Evolutionary conservation across 1,140 invertebrate genomes (phyloP).

Genomic region (Micrasema minimum): DNA sequence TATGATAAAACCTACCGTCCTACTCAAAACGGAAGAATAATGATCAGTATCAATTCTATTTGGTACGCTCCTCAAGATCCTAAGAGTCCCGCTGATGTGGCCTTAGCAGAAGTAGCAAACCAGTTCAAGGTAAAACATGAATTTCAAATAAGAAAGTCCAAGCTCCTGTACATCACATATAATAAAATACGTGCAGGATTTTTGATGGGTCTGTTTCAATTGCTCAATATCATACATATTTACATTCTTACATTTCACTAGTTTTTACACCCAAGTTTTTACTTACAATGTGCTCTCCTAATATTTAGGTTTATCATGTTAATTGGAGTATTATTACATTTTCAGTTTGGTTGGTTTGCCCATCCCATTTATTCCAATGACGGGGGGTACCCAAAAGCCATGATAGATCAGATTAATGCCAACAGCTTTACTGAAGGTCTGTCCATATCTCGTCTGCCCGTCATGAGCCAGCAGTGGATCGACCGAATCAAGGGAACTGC

Average conservation of each 20-base stretch:
- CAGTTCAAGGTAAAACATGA: slow-evolving; percentile 66
- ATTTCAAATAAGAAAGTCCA: too few species aligned
- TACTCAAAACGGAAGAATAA: slow-evolving; percentile 62
- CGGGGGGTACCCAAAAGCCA: slow-evolving; percentile 71
- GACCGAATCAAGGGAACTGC: slow-evolving; percentile 65
- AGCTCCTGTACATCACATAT: too few species aligned
- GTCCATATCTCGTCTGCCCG: slow-evolving; percentile 61
- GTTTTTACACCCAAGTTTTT: too few species aligned
- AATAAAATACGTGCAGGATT: too few species aligned
- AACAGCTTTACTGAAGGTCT: slow-evolving; percentile 65
- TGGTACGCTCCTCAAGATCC: slow-evolving; percentile 65
- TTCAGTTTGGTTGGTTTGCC: too few species aligned
- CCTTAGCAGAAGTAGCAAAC: slow-evolving; percentile 63
- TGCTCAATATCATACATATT: too few species aligned
- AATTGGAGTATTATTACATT: too few species aligned
- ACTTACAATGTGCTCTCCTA: too few species aligned
- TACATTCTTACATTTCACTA: too few species aligned
- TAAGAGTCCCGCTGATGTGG: slow-evolving; percentile 59
- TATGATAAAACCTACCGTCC: slow-evolving; percentile 67
- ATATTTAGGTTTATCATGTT: too few species aligned
- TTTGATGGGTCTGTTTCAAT: too few species aligned
- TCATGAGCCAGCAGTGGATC: slow-evolving; percentile 64
- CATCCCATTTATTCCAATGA: slow-evolving; percentile 68
- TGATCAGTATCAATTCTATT: slow-evolving; percentile 66
- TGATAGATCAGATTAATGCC: slow-evolving; percentile 66